Base-by-base conservation (phyloP, 2,113 vertebrate species). In the Charadrius vociferus region DNA sequence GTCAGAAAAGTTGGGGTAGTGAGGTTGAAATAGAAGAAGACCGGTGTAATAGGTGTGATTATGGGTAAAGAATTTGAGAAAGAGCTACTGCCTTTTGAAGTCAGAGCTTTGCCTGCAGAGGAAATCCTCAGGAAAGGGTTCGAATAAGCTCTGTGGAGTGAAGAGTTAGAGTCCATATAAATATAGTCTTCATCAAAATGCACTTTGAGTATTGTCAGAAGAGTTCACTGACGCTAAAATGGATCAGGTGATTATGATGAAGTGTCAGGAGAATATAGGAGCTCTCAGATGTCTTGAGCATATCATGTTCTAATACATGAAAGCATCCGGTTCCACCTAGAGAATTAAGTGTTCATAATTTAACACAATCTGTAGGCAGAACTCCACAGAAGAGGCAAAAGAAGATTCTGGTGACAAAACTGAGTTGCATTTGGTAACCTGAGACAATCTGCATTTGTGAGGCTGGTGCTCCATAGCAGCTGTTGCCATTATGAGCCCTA, bases 101-200 rank as follows among this genome's bases (percentile, higher is more conserved):
- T 84, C 49, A 78, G 61, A 78, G 91, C 43, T 94, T 81, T 95
- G 83, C 80, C 88, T 91, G 56, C 52, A 56, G 77, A 84, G 80
- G 52, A 92, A 93, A 92, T 95, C 94, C 82, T 92, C 49, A 47
- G 67, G 37, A 95, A 92, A 56, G 56, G 86, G 84, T 94, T 91
- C 0, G 0, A 45, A 39, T 81, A 86, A 92, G 80, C 43, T 91
- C 65, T 4, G 0, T 81, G 65, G 59, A 74, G 58, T 21, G 61
- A 86, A 94, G 77, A 59, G 55, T 16, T 70, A 30, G 41, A 14
- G 80, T 67, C n/a, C 1, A 0, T 66, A 63, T 67, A 86, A 71
- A 78, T 50, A 73, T 2, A 91, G 73, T 26, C 52, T 71, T 61
- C 75, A 81, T 84, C 83, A 89, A 92, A 94, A 91, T 79, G 65